A percentile compares a stretch with the other conserved stretches of the same genome.
These are phyloP conservation scores for Argyrosomus japonicus DNA, from an alignment of 2,113 vertebrate species.

Conservation along the genomic window DNA sequence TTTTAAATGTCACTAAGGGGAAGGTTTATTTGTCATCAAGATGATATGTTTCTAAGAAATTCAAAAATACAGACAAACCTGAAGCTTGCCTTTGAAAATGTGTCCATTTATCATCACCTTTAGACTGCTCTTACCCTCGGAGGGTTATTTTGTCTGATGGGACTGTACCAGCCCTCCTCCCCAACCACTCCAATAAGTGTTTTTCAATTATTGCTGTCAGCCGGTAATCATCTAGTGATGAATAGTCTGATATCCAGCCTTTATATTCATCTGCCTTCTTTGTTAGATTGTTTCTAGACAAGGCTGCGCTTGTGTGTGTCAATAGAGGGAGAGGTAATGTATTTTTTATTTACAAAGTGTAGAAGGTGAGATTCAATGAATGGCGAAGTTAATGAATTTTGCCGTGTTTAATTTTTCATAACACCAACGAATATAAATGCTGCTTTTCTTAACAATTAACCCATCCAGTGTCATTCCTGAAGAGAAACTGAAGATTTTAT, in stretches of 20 bases:
- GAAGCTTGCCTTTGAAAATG: conserved; percentile 59
- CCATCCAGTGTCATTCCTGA: conserved; percentile 42
- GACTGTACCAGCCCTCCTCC: conserved; percentile 83
- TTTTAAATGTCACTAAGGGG: not conserved
- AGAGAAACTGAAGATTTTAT: conserved; percentile 39
- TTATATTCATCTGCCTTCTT: conserved; percentile 94
- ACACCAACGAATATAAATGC: conserved; percentile 69
- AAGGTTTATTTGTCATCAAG: conserved; percentile 39
- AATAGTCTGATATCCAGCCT: conserved; percentile 99
- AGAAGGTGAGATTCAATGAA: conserved; percentile 74
- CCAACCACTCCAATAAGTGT: conserved; percentile 98
- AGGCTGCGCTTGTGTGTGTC: conserved; percentile 48
- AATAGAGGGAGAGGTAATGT: conserved; percentile 52
- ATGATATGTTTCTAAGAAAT: conserved; percentile 6
- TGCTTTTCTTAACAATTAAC: conserved; percentile 69
- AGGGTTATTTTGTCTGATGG: conserved; percentile 93
- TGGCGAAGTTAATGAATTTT: conserved; percentile 73
- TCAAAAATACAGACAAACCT: conserved; percentile 41
- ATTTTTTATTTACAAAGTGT: conserved; percentile 68
- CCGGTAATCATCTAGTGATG: conserved; percentile 97
- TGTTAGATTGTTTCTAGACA: conserved; percentile 84
- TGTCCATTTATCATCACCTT: conserved; percentile 76
- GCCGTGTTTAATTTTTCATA: conserved; percentile 70
- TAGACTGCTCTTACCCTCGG: conserved; percentile 78
- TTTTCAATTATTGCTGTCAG: conserved; percentile 99